Conservation (phyloP, 2,797 vertebrate genomes). For the Coregonus sp. region DNA sequence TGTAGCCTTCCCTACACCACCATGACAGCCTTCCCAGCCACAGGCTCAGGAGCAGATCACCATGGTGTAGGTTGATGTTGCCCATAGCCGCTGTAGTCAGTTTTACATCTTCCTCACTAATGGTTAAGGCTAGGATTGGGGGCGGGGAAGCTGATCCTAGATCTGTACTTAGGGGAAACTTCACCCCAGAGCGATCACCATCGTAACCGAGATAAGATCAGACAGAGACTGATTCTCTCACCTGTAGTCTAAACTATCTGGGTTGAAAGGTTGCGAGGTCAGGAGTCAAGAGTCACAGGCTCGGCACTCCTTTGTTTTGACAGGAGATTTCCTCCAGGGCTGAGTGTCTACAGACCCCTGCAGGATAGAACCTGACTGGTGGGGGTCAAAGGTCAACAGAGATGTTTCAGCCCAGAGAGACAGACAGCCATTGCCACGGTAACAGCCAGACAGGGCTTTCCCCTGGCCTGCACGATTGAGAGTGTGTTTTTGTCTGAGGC, state of each 20-base stretch:
- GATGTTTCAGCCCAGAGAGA: constrained; percentile 60
- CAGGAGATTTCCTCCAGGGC: constrained; percentile 55
- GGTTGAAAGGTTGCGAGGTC: constrained; percentile 57
- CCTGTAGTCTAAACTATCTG: constrained; percentile 58
- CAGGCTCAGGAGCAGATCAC: too few relatives aligned
- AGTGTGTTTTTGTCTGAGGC: too few relatives aligned
- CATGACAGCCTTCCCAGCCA: too few relatives aligned
- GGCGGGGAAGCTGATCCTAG: neutral
- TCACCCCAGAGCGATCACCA: constrained; percentile 18
- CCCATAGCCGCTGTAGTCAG: neutral
- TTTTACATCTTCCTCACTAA: neutral
- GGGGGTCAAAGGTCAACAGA: constrained; percentile 46
- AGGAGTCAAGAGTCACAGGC: neutral
- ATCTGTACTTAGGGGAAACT: neutral
- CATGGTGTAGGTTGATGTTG: too few relatives aligned
- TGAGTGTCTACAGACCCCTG: constrained; percentile 49
- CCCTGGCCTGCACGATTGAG: too few relatives aligned
- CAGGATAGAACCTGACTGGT: constrained; percentile 38
- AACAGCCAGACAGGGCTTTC: constrained; percentile 41
- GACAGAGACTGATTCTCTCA: constrained; percentile 50
- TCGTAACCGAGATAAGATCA: constrained; percentile 59
- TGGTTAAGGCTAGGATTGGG: neutral
- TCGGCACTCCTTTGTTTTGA: constrained; percentile 64
- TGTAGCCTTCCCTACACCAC: too few relatives aligned
- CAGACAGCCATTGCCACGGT: constrained; percentile 21